Evolutionary conservation across 1,140 invertebrate genomes (phyloP).

Genomic region (Papilio helenus): DNA sequence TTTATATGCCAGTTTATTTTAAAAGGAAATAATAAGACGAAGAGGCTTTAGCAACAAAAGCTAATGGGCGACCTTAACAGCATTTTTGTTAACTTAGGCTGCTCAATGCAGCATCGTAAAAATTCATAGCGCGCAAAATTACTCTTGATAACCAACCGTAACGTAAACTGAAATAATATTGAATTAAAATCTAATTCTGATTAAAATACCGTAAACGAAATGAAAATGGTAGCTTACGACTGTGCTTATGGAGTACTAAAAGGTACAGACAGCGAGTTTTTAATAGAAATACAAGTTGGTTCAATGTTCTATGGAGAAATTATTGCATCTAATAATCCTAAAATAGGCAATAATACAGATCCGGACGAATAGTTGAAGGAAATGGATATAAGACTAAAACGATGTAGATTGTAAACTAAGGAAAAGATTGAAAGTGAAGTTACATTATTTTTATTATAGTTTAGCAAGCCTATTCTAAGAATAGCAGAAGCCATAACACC

Average conservation of each 20-base stretch:
- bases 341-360: background rate
- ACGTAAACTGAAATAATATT: conserved; percentile 26
- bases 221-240: background rate
- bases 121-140: conserved; percentile 27
- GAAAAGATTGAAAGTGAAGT: too few species aligned
- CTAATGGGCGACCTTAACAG: conserved; percentile 17
- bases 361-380: background rate
- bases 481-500: too few species aligned
- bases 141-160: conserved; percentile 14
- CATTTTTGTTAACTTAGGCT: conserved; percentile 29
- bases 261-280: background rate
- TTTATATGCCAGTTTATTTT: background rate
- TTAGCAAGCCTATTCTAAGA: too few species aligned
- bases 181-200: conserved; percentile 4
- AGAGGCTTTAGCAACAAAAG: conserved; percentile 15
- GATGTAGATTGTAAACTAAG: too few species aligned
- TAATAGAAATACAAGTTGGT: background rate
- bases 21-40: conserved; percentile 11
- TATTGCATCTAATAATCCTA: background rate
- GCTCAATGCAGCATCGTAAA: conserved; percentile 20
- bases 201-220: background rate
- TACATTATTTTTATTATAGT: too few species aligned
- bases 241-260: background rate
- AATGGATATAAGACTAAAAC: background rate
- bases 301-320: background rate